Conservation (phyloP, 2,797 vertebrate species). For the Liasis olivaceus region DNA sequence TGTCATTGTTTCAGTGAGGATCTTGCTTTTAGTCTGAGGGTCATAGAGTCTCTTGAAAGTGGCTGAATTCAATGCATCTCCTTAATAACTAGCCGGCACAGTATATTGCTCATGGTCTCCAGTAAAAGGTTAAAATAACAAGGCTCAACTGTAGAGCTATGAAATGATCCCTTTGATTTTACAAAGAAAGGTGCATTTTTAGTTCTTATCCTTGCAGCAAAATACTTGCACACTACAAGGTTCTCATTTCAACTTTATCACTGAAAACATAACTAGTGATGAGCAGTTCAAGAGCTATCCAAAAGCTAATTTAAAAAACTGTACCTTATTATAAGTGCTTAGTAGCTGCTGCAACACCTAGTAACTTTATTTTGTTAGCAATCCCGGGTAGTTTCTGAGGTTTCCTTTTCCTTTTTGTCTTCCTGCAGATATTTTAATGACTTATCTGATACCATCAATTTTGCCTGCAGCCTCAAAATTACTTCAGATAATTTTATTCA, state of each 20-base stretch:
- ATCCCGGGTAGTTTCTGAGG: not conserved
- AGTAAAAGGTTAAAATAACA: not conserved
- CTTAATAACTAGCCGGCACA: too few relatives aligned
- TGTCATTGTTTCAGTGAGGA: too few relatives aligned
- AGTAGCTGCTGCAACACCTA: not conserved
- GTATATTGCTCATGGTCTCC: too few relatives aligned
- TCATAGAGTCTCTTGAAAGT: too few relatives aligned
- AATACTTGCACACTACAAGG: not conserved
- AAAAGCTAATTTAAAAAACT: not conserved
- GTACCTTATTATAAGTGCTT: not conserved
- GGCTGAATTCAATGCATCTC: too few relatives aligned
- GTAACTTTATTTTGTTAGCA: not conserved
- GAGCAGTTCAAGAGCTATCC: too few relatives aligned
- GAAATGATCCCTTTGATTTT: not conserved
- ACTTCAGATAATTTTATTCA: not conserved
- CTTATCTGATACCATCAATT: constrained; percentile 4
- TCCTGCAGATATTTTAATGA: constrained; percentile 15
- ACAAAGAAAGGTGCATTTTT: not conserved
- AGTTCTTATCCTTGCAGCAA: not conserved
- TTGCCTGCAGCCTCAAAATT: constrained; percentile 16
- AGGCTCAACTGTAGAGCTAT: not conserved
- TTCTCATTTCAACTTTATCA: not conserved
- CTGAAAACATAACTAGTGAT: not conserved
- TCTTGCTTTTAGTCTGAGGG: too few relatives aligned
- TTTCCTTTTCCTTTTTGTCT: not conserved